phyloP scores from a whole-genome alignment of 2,113 vertebrate genomes.

The Sisor rabdophorus region DNA sequence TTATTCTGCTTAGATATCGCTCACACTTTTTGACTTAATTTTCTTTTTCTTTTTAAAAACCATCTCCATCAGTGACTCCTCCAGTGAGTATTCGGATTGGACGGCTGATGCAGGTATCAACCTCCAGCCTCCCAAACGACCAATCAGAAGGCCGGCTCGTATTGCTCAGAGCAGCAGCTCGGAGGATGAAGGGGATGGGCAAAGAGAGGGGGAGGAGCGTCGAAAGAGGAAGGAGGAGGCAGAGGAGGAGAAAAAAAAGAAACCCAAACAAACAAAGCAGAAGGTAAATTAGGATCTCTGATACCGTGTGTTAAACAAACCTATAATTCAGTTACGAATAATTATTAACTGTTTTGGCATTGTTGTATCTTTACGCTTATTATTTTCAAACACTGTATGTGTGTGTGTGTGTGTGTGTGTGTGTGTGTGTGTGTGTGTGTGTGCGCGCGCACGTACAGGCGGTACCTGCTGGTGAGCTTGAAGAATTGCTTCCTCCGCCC shows the following conservation, averaged over 20 bases:
- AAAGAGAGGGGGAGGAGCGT: conserved; percentile 62
- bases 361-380: not conserved
- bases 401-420: not conserved
- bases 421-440: not conserved
- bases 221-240: conserved; percentile 51
- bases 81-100: conserved; percentile 98
- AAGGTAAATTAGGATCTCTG: conserved; percentile 65
- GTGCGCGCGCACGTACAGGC: conserved; percentile 32
- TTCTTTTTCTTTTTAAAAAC: not conserved
- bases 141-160: conserved; percentile 77
- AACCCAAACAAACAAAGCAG: conserved; percentile 82
- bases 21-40: not conserved
- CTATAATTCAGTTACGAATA: not conserved
- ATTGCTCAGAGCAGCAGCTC: conserved; percentile 83
- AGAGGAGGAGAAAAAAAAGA: conserved; percentile 78
- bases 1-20: not conserved
- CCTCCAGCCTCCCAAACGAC: conserved; percentile 92
- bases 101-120: conserved; percentile 97
- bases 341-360: not conserved
- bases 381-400: not conserved
- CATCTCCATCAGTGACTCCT: conserved; percentile 78
- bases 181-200: conserved; percentile 84
- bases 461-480: conserved; percentile 79
- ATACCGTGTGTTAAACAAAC: no score
- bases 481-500: conserved; percentile 87